Percentiles rank a stretch among this genome's conserved stretches.
Conservation (phyloP, 2,113 vertebrate genomes). For the Eulemur macaco region DNA sequence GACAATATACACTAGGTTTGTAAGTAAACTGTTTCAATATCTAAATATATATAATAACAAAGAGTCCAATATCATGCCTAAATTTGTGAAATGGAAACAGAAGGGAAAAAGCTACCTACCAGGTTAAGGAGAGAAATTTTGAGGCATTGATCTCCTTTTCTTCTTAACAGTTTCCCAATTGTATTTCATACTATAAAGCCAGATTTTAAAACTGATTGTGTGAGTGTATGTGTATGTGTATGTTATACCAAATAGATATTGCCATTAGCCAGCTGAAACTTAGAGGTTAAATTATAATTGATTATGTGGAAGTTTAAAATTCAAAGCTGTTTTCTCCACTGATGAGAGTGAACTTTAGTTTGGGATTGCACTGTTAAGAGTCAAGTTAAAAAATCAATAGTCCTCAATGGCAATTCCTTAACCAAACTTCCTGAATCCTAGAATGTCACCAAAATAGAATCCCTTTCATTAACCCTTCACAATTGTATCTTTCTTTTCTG, state of each 20-base stretch:
- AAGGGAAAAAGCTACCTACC: not conserved
- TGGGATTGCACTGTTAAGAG: not conserved
- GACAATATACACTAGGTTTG: not conserved
- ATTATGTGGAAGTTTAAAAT: slow-evolving; percentile 34
- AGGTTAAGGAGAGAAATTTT: not conserved
- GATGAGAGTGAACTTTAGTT: slow-evolving; percentile 26
- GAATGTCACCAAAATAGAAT: not conserved
- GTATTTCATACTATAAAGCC: not conserved
- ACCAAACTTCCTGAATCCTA: not conserved
- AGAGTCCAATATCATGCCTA: not conserved
- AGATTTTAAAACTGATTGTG: not conserved
- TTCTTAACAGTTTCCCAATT: not conserved
- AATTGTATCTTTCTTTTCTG: not conserved
- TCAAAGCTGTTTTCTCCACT: slow-evolving; percentile 23
- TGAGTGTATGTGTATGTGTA: not conserved
- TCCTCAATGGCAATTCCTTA: not conserved
- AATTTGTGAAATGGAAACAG: not conserved
- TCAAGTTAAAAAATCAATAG: not conserved
- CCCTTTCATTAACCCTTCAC: not conserved
- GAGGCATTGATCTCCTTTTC: not conserved
- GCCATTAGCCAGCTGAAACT: slow-evolving; percentile 18
- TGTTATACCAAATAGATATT: not conserved
- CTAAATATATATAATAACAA: not conserved
- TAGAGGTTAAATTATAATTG: slow-evolving; percentile 21
- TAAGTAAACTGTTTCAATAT: slow-evolving; percentile 9